Evolutionary conservation across 2,113 vertebrate species (phyloP), one percentile per base, ranked within the genome.

Genomic region (Stegastes partitus): DNA sequence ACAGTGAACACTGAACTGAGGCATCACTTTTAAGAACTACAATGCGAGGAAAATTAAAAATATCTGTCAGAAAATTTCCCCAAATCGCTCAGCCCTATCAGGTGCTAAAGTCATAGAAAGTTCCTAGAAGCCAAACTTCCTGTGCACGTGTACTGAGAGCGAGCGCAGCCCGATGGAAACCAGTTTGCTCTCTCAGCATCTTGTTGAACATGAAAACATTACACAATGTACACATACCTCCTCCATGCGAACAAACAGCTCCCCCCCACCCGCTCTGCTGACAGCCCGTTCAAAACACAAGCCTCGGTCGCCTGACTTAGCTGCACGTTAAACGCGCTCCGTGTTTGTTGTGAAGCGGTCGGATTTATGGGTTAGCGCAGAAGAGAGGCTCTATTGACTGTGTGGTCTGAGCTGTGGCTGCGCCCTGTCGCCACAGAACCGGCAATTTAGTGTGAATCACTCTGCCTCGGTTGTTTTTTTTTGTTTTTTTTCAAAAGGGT

Each of bases 131-230:
- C 37, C 18, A 15, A 54, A 63, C 28, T 58, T 51, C 1, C 15
- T 0, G 56, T 23, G 11, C 39, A 70, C 25, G 18, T 62, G 68
- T 18, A 8, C 44, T 0, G 34, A 49, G 44, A 77, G 31, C n/a
- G n/a, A 74, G 50, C 39, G 53, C 67, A 61, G 45, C 67, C 44
- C 18, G 25, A 21, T 49, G 23, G 85, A 86, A 91, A 90, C 77
- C 81, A 51, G 85, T 78, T 58, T 22, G 61, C 65, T 73, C 72
- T 77, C 31, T 71, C 59, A 59, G 71, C n/a, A 54, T 25, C 21
- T 55, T 88, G 83, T 86, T 91, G 68, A 82, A 87, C 64, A 47
- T 88, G 57, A 83, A 79, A 92, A 93, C 82, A 90, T 81, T 71
- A 83, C 81, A 55, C 68, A 85, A 79, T 59, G 45, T 59, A 68